Conservation (phyloP, 2,113 vertebrate genomes). For the Glaucomys volans region DNA sequence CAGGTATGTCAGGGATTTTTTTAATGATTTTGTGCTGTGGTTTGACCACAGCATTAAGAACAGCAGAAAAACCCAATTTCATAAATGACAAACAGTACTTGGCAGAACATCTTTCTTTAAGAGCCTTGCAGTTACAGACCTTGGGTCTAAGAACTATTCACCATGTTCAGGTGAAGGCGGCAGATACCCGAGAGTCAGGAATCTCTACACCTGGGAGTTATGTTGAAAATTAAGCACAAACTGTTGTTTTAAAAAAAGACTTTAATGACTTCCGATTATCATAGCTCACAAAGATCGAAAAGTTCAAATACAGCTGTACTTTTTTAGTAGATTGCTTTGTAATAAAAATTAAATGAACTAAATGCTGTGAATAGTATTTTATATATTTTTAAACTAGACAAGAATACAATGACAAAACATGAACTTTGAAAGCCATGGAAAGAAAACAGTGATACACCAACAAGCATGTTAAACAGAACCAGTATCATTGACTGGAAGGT, state of each 20-base stretch:
- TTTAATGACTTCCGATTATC: conserved; percentile 89
- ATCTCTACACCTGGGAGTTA: conserved; percentile 84
- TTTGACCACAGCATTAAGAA: conserved; percentile 95
- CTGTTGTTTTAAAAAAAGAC: conserved; percentile 80
- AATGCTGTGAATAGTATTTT: conserved; percentile 88
- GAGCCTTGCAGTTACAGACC: conserved; percentile 97
- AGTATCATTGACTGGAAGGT: conserved; percentile 80
- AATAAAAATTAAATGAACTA: conserved; percentile 85
- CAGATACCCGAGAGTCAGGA: conserved; percentile 90
- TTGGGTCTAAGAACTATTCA: conserved; percentile 94
- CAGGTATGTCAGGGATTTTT: conserved; percentile 88
- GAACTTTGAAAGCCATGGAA: conserved; percentile 77
- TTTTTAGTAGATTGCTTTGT: conserved; percentile 86
- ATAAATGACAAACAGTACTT: conserved; percentile 96
- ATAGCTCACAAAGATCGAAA: conserved; percentile 84
- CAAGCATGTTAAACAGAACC: conserved; percentile 82
- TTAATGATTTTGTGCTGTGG: conserved; percentile 94
- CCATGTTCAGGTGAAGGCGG: conserved; percentile 93
- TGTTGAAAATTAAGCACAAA: conserved; percentile 85
- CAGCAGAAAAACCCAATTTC: conserved; percentile 95
- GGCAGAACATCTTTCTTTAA: conserved; percentile 95
- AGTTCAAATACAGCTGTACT: conserved; percentile 87
- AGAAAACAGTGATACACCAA: conserved; percentile 73
- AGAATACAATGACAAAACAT: conserved; percentile 69
- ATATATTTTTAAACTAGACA: conserved; percentile 86